Evolutionary conservation across 2,888 invertebrate species (phyloP).

Genomic region (Lycocerus yunnanus): DNA sequence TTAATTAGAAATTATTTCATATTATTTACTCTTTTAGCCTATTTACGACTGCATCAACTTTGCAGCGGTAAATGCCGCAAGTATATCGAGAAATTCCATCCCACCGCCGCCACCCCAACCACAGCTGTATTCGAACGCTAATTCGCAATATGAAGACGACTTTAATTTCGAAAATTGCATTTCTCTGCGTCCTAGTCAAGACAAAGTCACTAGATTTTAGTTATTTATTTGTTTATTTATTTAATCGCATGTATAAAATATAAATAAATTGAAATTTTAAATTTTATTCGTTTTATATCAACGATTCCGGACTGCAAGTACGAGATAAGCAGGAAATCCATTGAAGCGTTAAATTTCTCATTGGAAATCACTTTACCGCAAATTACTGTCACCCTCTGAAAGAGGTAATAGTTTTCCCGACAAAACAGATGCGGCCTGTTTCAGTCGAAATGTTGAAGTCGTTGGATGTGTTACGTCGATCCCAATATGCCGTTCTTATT

Average conservation of each 20-base stretch:
- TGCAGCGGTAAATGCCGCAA: slow-evolving; percentile 52
- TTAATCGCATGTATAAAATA: background rate
- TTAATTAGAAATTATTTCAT: background rate
- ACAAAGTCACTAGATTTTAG: slow-evolving; percentile 54
- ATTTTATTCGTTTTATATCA: background rate
- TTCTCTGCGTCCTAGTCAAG: slow-evolving; percentile 40
- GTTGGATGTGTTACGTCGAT: slow-evolving; percentile 36
- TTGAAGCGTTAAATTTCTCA: slow-evolving; percentile 46
- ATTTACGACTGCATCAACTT: slow-evolving; percentile 64
- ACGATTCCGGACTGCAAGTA: slow-evolving; percentile 13
- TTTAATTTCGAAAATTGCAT: slow-evolving; percentile 44
- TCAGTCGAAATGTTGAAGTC: slow-evolving; percentile 21
- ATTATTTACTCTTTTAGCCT: slow-evolving; percentile 52
- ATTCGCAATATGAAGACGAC: slow-evolving; percentile 46
- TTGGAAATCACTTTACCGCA: slow-evolving; percentile 40
- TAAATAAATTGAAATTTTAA: background rate
- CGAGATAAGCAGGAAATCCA: slow-evolving; percentile 28
- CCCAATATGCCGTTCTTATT: slow-evolving; percentile 55
- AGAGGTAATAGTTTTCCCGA: slow-evolving; percentile 26
- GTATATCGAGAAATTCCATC: slow-evolving; percentile 3
- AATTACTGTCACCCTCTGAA: slow-evolving; percentile 36
- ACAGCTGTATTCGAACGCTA: slow-evolving; percentile 45
- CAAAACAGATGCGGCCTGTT: slow-evolving; percentile 18
- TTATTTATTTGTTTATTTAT: background rate
- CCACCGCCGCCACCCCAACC: slow-evolving; percentile 10